Evolutionary conservation across 2,113 vertebrate species (phyloP).

Genomic region (Archocentrus centrarchus): DNA sequence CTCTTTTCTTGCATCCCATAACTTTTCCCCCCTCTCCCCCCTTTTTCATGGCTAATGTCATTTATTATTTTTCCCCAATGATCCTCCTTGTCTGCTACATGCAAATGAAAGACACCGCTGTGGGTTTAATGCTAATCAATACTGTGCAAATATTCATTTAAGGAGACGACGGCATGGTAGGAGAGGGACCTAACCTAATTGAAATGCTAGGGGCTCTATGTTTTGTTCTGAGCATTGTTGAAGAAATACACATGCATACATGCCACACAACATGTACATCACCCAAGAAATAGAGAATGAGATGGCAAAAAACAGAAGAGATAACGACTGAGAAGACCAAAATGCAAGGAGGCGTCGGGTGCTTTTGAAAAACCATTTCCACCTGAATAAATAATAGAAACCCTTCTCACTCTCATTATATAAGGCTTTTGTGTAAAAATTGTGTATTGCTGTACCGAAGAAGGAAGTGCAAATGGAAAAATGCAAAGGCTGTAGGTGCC

Average conservation of each 20-base stretch:
- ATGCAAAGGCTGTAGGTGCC: constrained; percentile 58
- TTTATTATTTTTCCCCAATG: constrained; percentile 16
- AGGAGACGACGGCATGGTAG: constrained; percentile 47
- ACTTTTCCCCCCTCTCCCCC: neutral
- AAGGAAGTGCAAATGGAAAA: constrained; percentile 68
- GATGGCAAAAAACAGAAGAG: constrained; percentile 36
- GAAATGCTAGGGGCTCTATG: constrained; percentile 50
- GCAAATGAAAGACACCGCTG: constrained; percentile 68
- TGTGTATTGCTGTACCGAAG: constrained; percentile 44
- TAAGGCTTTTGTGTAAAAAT: constrained; percentile 69
- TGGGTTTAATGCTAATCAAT: constrained; percentile 76
- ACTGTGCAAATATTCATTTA: constrained; percentile 77
- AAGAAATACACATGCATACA: constrained; percentile 20
- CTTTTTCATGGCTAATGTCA: constrained; percentile 30
- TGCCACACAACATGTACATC: neutral
- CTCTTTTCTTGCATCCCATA: constrained; percentile 26
- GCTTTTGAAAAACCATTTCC: constrained; percentile 63
- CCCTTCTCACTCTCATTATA: constrained; percentile 61
- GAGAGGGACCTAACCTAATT: constrained; percentile 56
- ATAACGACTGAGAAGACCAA: constrained; percentile 46
- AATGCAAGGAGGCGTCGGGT: constrained; percentile 35
- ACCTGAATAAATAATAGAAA: constrained; percentile 71
- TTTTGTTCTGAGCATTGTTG: constrained; percentile 23
- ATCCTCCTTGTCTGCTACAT: constrained; percentile 54
- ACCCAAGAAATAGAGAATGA: constrained; percentile 22